Conservation (phyloP, 2,113 vertebrate species). For the Clinocottus analis region DNA sequence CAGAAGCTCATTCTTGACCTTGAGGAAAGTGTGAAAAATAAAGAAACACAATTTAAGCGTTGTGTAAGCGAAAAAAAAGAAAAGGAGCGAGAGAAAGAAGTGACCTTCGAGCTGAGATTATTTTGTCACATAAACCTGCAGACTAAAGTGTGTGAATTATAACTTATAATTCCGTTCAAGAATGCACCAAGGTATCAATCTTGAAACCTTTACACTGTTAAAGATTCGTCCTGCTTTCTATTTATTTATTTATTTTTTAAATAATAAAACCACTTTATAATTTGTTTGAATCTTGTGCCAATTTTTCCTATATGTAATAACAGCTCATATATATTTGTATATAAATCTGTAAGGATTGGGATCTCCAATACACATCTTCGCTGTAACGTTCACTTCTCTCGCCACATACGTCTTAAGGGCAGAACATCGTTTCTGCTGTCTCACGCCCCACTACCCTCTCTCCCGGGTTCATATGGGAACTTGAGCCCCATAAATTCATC, state of each 20-base stretch:
- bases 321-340: neutral
- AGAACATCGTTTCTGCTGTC: conserved; percentile 60
- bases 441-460: conserved; percentile 54
- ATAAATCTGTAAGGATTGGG: conserved; percentile 6
- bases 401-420: conserved; percentile 40
- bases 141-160: neutral
- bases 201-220: neutral
- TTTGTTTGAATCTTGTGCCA: neutral
- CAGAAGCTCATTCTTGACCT: neutral
- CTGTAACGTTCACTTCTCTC: conserved; percentile 60
- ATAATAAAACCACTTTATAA: neutral
- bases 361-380: conserved; percentile 48
- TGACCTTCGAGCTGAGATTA: neutral
- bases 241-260: neutral
- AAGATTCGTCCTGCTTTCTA: neutral
- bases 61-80: neutral
- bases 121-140: neutral
- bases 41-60: neutral
- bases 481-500: conserved; percentile 55
- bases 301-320: neutral
- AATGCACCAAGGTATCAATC: neutral
- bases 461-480: conserved; percentile 41
- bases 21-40: neutral
- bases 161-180: neutral
- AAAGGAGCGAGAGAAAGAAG: neutral